Conservation (phyloP, 2,888 invertebrate species). For the Desoria tigrina region DNA sequence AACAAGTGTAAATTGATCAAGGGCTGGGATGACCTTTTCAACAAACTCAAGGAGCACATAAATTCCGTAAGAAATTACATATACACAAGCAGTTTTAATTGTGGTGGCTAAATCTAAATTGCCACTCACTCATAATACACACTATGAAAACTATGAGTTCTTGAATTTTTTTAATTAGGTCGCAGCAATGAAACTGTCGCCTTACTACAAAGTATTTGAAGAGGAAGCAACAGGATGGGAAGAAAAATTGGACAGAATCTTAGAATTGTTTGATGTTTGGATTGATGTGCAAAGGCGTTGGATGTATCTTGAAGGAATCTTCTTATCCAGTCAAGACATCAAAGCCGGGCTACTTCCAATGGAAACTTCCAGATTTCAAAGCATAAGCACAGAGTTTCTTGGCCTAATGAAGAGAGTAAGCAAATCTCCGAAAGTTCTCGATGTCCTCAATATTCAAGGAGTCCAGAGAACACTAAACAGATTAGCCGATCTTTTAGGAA, state of each 20-base stretch:
- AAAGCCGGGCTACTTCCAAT: conserved; percentile 93
- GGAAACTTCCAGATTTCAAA: conserved; percentile 96
- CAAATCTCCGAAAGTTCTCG: conserved; percentile 98
- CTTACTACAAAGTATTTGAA: conserved; percentile 98
- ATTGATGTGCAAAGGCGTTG: conserved; percentile 99
- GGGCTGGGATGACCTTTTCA: conserved; percentile 99
- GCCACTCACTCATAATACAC: no score
- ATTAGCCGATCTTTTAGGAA: conserved; percentile 92
- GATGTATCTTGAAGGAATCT: conserved; percentile 99
- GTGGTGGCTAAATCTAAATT: no score
- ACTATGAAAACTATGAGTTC: no score
- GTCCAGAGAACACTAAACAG: conserved; percentile 93
- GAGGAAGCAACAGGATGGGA: conserved; percentile 99
- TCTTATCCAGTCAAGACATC: conserved; percentile 98
- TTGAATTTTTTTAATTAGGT: no score
- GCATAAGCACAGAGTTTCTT: conserved; percentile 93
- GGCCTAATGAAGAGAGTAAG: conserved; percentile 99
- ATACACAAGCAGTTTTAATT: no score
- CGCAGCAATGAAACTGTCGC: conserved; percentile 98
- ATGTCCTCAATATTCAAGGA: conserved; percentile 95
- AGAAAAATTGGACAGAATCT: conserved; percentile 96
- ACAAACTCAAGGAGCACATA: conserved; percentile 99
- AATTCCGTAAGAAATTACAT: no score
- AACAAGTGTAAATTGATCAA: conserved; percentile 97
- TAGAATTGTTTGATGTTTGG: conserved; percentile 98